Base-by-base conservation (phyloP, 2,113 vertebrate species). In the Nicator chloris region DNA sequence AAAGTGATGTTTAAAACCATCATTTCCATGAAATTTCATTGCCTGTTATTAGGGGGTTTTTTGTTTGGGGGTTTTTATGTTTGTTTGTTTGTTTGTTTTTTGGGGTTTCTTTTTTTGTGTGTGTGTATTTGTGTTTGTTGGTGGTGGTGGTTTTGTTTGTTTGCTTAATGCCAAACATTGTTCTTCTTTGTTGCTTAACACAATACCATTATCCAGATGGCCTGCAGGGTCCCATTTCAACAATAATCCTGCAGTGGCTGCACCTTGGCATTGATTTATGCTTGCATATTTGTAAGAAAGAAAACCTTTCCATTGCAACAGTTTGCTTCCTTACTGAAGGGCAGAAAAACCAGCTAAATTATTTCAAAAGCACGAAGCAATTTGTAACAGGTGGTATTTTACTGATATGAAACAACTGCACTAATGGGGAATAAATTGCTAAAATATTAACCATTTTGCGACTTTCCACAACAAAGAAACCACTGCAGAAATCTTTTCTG, bases 211-310 rank as follows among this genome's bases (percentile, higher is more conserved):
- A 88, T 76, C 47, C 33, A 40, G 60, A n/a, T 47, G 60, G 78
- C 75, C 92, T 70, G 50, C 85, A 68, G 95, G 85, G 44, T 63
- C 68, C 57, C 44, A 66, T 90, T 94, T 83, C 88, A 94, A 54
- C 64, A 92, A 35, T 64, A 91, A 90, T 86, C 76, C 68, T 78
- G 42, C 82, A 92, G 49, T 28, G 64, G 59, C 76, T 88, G 68
- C 42, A 68, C 77, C 71, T 78, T 61, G 92, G 90, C 94, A 92
- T 51, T 96, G 91, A 96, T 96, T 96, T 94, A 93, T 92, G 76
- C 30, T 88, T 73, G 80, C 39, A 44, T 93, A 88, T 96, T 88
- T 86, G 42, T 37, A 72, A 86, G 71, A 80, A 45, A 90, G 71
- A 77, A 96, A 94, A 82, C 68, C 85, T 83, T 82, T 80, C 79